These are phyloP conservation scores for Virgularia gustaviana DNA, from an alignment of 92 coral and sea anemone genomes.

Conservation along the genomic window DNA sequence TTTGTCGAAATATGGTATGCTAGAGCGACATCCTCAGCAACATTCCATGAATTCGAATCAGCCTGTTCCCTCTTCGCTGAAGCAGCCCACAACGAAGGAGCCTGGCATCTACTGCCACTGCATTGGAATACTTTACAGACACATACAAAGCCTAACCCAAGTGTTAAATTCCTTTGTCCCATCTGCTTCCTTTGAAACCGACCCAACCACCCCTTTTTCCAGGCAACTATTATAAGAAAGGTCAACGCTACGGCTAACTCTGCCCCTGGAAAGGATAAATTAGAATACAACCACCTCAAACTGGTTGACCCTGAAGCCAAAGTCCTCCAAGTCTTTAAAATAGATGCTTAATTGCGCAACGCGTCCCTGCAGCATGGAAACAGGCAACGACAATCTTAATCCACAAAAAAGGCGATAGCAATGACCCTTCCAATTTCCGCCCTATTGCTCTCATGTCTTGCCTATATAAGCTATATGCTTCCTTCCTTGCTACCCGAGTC, in stretches of 20 bases:
- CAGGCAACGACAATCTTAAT: slow-evolving; percentile 17
- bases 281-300: not conserved
- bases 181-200: not conserved
- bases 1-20: too few species aligned
- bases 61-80: too few species aligned
- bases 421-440: slow-evolving; percentile 16
- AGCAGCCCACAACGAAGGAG: too few species aligned
- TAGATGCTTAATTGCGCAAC: not conserved
- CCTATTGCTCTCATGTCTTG: too few species aligned
- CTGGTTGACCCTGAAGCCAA: slow-evolving; percentile 20
- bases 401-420: slow-evolving; percentile 24
- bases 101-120: too few species aligned
- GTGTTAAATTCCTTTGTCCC: not conserved
- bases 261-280: not conserved
- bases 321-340: not conserved
- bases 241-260: not conserved
- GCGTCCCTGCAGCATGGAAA: slow-evolving; percentile 27
- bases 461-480: slow-evolving; percentile 4
- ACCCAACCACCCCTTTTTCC: not conserved
- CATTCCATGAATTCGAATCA: too few species aligned
- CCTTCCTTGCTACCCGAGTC: too few species aligned
- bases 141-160: too few species aligned
- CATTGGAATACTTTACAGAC: too few species aligned
- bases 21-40: too few species aligned
- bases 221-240: not conserved